Base-by-base conservation (phyloP, 2,888 invertebrate species). In the Caenorhabditis sp. region DNA sequence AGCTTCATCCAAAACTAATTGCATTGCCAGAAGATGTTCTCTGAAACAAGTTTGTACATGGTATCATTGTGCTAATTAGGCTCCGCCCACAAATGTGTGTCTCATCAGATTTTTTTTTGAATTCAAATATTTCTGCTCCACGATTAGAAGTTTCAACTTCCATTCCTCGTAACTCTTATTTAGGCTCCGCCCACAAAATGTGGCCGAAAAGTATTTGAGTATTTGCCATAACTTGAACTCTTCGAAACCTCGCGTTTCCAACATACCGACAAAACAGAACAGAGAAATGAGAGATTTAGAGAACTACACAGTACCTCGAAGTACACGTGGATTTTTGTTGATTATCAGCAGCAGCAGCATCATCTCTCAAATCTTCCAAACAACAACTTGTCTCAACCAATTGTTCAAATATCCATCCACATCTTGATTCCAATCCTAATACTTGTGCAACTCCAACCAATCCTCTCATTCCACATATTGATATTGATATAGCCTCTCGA, bases 341-440 rank as follows among this genome's bases (percentile, higher is more conserved):
- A 12, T 78, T 69, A 71, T 88, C 83, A 55, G 69, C 62, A 58
- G 79, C 78, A 4, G 74, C 71, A 49, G 79, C 65, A 62, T 69
- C 73, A 23, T 68, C 65, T 63, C 79, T 61, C 79, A 88, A 82
- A 53, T 89, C 89, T 58, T 89, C 88, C 27, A 93, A 92, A 17
- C 93, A 93, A 85, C 95, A 95, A 0, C 95, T 95, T 0, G 95
- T 94, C 69, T 93, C 92, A 0, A 95, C 94, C 58, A 97, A 89
- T 27, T 95, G 90, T 6, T 93, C 92, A 79, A 97, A 91, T 76
- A 97, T 94, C 81, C 93, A 93, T 63, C 94, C 95, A 87, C 95
- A 95, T 58, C 95, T 58, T 3, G 64, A 62, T 58, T 72, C 64
- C 0, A 72, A 50, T 4, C 72, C 72, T 31, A 80, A 53, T 43